Base-by-base conservation (phyloP, 2,113 vertebrate genomes). In the Serilophus lunatus region DNA sequence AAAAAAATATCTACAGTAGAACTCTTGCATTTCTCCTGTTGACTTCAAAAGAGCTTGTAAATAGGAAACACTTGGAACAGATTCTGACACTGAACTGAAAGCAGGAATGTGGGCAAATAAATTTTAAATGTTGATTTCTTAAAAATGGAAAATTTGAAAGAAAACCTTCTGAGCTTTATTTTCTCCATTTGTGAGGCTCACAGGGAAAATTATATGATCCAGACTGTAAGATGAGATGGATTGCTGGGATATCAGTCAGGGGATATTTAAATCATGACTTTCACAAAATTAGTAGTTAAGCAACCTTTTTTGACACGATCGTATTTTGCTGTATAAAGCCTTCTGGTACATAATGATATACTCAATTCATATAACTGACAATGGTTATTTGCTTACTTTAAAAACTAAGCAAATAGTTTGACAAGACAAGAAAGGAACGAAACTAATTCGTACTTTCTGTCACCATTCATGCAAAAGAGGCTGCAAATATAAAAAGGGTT, bases 361-460 rank as follows among this genome's bases (percentile, higher is more conserved):
- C n/a, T 95, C 54, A 38, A 12, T 81, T 90, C 26, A 6, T 74
- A 28, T 42, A 51, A 88, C 6, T 95, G 80, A 81, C 72, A 86
- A 53, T 59, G 51, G 47, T 86, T 81, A 92, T 92, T 88, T 83
- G 29, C 47, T 94, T 83, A 36, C 71, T 76, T 93, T 77, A 90
- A 72, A 87, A 92, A 50, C 45, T 45, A 77, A 82, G 77, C 33
- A 94, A 88, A 92, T 74, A 90, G 16, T 96, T 86, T 82, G 68
- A 83, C 72, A 90, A 69, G 78, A 64, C 9, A 76, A 70, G 66
- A 80, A 88, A 38, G 40, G 23, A 93, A 59, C 25, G 16, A 94
- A 92, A 65, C 13, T 69, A 91, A 79, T 82, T 93, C 28, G 18
- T 88, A 29, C 6, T 53, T 79, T 56, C 29, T 93, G 63, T 49